Percentiles rank a stretch among this genome's conserved stretches.
These are phyloP conservation scores for Cephus spinipes DNA, from an alignment of 2,888 invertebrate species.

Conservation along the genomic window DNA sequence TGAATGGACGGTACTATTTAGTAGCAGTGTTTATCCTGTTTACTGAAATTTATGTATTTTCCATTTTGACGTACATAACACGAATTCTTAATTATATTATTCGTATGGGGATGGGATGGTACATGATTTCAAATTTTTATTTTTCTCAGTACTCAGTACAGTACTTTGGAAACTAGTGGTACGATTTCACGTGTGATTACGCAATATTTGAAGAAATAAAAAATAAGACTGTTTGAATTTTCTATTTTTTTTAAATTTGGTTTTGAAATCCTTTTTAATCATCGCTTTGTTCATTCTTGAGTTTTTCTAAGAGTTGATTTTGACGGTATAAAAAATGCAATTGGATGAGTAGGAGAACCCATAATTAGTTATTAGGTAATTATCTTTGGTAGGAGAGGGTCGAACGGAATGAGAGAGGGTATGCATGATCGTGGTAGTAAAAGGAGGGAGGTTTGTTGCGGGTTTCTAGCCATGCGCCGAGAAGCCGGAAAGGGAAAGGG, in stretches of 20 bases:
- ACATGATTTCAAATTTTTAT: background rate
- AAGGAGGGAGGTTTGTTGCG: conserved; percentile 16
- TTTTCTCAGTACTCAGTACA: background rate
- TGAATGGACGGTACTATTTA: background rate
- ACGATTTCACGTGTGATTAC: background rate
- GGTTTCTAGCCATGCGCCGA: conserved; percentile 14
- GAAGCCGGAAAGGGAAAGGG: conserved; percentile 29
- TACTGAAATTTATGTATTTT: background rate
- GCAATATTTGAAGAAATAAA: background rate
- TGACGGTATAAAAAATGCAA: background rate
- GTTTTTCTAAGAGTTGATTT: background rate
- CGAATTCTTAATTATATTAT: background rate
- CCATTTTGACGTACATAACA: background rate
- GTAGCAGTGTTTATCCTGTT: background rate
- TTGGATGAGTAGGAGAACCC: background rate
- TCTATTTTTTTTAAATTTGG: background rate
- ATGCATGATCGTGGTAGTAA: conserved; percentile 15
- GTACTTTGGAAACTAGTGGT: background rate
- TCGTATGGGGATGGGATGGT: background rate
- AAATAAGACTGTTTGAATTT: background rate
- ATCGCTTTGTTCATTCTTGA: background rate
- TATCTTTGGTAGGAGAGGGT: background rate
- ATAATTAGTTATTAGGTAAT: background rate
- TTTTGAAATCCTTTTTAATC: background rate
- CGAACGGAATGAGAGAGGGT: conserved; percentile 14